Percentiles rank a stretch among this genome's conserved stretches.
Conservation (phyloP, 2,113 vertebrate genomes). For the Ctenodactylus gundi region DNA sequence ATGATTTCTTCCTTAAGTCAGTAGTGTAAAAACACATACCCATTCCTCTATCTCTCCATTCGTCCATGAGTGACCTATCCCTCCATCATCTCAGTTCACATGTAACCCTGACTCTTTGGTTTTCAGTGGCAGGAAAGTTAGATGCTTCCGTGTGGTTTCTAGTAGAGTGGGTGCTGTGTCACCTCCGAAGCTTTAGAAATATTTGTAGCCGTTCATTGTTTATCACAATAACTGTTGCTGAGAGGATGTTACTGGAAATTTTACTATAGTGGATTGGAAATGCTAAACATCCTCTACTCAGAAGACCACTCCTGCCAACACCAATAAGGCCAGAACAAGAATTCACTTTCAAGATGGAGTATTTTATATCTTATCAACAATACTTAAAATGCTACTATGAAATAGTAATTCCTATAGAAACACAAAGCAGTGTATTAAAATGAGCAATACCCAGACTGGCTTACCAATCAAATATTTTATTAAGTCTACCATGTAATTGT, state of each 20-base stretch:
- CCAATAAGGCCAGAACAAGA: not conserved
- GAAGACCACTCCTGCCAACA: not conserved
- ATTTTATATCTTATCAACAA: not conserved
- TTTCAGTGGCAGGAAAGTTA: not conserved
- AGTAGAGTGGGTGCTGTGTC: not conserved
- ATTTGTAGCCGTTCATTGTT: not conserved
- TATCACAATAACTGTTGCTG: not conserved
- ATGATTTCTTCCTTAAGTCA: not conserved
- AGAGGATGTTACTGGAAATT: not conserved
- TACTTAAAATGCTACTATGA: not conserved
- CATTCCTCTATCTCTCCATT: not conserved
- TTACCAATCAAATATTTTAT: not conserved
- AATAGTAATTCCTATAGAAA: not conserved
- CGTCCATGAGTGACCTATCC: no score
- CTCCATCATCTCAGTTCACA: not conserved
- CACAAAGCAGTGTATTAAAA: not conserved
- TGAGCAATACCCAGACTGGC: not conserved
- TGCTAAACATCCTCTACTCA: not conserved
- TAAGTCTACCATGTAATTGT: not conserved
- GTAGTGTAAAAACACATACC: not conserved
- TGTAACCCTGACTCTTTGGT: not conserved
- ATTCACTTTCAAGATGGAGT: not conserved
- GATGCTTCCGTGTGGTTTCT: not conserved
- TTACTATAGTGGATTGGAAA: not conserved
- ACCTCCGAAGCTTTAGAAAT: not conserved